Conservation (phyloP, 2,113 vertebrate species). For the Oceanodroma tethys region DNA sequence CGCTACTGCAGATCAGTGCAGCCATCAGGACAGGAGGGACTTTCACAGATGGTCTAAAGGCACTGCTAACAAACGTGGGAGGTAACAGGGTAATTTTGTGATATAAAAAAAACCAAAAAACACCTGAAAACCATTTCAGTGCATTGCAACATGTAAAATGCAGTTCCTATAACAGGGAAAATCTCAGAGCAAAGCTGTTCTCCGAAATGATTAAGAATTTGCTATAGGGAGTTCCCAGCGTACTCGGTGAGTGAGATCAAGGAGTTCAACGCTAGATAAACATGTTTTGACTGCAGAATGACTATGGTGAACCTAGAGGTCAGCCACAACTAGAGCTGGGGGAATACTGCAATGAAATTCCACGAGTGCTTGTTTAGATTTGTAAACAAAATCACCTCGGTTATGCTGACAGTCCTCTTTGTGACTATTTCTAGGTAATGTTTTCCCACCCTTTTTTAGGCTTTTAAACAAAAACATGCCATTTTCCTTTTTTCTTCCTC, state of each 20-base stretch:
- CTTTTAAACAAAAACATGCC: background rate
- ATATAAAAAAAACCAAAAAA: background rate
- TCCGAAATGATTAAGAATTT: background rate
- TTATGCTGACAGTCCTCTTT: background rate
- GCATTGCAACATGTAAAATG: background rate
- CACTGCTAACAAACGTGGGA: background rate
- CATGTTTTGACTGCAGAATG: background rate
- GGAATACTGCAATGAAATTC: background rate
- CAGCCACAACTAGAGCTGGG: background rate
- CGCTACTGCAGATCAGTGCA: background rate
- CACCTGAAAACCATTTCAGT: background rate
- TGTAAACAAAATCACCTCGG: background rate
- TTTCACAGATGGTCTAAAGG: background rate
- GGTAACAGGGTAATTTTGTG: background rate
- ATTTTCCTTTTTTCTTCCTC: background rate
- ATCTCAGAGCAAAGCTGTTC: background rate
- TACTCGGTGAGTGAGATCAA: background rate
- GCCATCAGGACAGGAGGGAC: background rate
- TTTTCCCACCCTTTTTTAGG: background rate
- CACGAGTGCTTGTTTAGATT: background rate
- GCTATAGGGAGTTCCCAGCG: background rate
- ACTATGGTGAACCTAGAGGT: background rate
- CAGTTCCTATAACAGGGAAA: background rate
- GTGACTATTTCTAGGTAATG: background rate
- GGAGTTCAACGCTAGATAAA: background rate